Conservation (phyloP, 2,888 invertebrate species). For the Rosalia funebris region DNA sequence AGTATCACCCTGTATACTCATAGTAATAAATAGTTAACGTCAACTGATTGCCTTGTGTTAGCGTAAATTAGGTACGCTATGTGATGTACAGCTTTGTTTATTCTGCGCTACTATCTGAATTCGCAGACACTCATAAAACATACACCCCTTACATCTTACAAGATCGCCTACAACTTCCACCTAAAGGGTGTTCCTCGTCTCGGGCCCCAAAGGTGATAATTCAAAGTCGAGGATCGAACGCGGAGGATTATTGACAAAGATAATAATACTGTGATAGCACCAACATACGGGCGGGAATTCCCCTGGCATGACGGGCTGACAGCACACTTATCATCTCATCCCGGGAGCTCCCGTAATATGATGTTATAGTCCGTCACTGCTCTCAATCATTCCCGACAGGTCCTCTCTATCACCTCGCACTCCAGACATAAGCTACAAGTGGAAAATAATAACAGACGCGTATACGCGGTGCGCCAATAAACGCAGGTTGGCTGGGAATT, state of each 20-base stretch:
- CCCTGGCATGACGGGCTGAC: conserved; percentile 58
- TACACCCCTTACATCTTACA: too few species aligned
- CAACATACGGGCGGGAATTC: conserved; percentile 51
- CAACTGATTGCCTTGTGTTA: too few species aligned
- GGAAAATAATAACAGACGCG: conserved; percentile 32
- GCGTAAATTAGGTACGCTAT: too few species aligned
- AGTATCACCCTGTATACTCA: too few species aligned
- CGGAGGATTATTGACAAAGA: conserved; percentile 43
- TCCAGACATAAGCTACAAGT: conserved; percentile 39
- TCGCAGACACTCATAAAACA: too few species aligned
- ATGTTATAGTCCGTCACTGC: conserved; percentile 64
- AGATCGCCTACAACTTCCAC: not conserved
- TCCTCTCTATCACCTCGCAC: conserved; percentile 54
- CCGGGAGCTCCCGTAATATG: conserved; percentile 61
- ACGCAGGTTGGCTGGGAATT: not conserved
- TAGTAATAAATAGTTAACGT: too few species aligned
- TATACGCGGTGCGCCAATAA: conserved; percentile 22
- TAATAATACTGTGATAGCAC: conserved; percentile 48
- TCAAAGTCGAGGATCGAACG: conserved; percentile 29
- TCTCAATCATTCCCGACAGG: conserved; percentile 62
- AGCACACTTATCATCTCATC: conserved; percentile 62
- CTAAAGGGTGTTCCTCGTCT: not conserved
- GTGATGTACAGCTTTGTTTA: too few species aligned
- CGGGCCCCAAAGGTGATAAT: conserved; percentile 7
- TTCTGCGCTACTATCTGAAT: too few species aligned